Conservation (phyloP, 2,113 vertebrate species). For the Neolamprologus toae region DNA sequence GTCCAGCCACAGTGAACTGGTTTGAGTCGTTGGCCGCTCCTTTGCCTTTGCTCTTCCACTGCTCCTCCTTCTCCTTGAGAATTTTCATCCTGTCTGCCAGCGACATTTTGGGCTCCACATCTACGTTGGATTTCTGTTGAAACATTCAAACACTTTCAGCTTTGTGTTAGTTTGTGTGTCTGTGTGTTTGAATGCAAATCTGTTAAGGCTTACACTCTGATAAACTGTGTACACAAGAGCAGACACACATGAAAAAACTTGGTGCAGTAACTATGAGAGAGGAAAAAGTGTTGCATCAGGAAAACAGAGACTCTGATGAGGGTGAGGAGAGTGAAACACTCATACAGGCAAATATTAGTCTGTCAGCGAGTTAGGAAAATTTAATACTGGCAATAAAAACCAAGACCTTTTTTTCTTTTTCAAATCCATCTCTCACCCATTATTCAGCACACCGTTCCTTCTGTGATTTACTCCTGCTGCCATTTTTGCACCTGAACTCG, state of each 20-base stretch:
- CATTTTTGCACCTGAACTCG: slow-evolving; percentile 31
- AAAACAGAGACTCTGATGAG: not conserved
- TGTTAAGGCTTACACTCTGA: not conserved
- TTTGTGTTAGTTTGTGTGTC: not conserved
- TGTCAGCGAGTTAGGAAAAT: not conserved
- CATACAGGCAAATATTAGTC: not conserved
- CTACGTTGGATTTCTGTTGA: slow-evolving; percentile 56
- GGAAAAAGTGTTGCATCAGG: not conserved
- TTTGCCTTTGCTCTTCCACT: slow-evolving; percentile 72
- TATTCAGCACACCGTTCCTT: not conserved
- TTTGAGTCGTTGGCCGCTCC: slow-evolving; percentile 74
- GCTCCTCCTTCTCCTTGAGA: slow-evolving; percentile 72
- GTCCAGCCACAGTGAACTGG: slow-evolving; percentile 77
- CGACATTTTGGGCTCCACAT: slow-evolving; percentile 61
- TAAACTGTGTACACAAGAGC: not conserved
- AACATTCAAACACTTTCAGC: not conserved
- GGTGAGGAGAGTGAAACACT: not conserved
- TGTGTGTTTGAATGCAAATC: not conserved
- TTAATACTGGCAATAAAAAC: not conserved
- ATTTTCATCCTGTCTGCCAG: slow-evolving; percentile 70
- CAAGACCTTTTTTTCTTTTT: not conserved
- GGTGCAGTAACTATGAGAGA: not conserved
- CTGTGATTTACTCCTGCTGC: slow-evolving; percentile 29
- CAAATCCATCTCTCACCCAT: not conserved
- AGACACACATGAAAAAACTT: not conserved